Percentiles rank a stretch among this genome's conserved stretches.
phyloP scores from a whole-genome alignment of 2,888 invertebrate species.

The Caenorhabditis imperialis region DNA sequence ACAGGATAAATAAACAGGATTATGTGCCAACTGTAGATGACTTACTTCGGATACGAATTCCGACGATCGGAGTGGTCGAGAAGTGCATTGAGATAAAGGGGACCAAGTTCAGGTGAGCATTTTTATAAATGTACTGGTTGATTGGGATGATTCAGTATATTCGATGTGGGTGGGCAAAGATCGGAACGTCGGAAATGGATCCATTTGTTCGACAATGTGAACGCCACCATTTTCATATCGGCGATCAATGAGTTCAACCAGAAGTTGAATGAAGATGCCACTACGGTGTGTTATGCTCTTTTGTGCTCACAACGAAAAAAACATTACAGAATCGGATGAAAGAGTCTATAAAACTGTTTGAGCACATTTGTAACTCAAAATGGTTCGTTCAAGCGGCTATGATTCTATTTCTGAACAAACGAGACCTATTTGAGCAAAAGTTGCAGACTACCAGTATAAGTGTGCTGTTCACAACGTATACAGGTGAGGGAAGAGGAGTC shows the following conservation, averaged over 20 bases:
- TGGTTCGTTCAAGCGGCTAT: constrained; percentile 60
- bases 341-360: constrained; percentile 60
- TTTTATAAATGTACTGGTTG: not conserved
- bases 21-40: constrained; percentile 59
- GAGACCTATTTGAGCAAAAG: constrained; percentile 63
- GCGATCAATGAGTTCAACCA: constrained; percentile 67
- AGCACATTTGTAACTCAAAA: constrained; percentile 57
- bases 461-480: constrained; percentile 53
- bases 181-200: constrained; percentile 68
- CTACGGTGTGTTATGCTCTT: constrained; percentile 26
- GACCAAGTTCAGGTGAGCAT: constrained; percentile 55
- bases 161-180: constrained; percentile 67
- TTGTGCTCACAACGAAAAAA: not conserved
- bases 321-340: constrained; percentile 58
- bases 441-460: constrained; percentile 52
- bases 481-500: constrained; percentile 27
- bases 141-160: constrained; percentile 46
- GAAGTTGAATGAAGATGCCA: constrained; percentile 55
- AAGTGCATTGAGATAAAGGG: constrained; percentile 58
- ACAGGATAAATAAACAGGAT: constrained; percentile 49
- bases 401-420: constrained; percentile 66
- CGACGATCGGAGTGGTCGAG: constrained; percentile 65
- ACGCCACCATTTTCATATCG: constrained; percentile 62
- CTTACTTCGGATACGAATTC: constrained; percentile 55
- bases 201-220: constrained; percentile 66